Conservation (phyloP, 2,888 invertebrate species). For the Melinopterus prodromus region DNA sequence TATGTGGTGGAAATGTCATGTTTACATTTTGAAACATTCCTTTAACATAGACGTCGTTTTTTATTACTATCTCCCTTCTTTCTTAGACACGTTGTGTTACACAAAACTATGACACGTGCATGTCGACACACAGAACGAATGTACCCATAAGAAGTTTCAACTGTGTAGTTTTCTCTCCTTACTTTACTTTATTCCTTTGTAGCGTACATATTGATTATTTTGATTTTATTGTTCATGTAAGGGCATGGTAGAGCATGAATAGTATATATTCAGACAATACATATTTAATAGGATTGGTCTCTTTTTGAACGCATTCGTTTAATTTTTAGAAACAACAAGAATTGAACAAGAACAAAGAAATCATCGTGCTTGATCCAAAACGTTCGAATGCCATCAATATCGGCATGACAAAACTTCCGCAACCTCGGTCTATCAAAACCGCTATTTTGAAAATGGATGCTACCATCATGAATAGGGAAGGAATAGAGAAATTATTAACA, state of each 20-base stretch:
- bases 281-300: slow-evolving; percentile 24
- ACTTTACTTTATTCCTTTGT: slow-evolving; percentile 17
- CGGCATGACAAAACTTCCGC: slow-evolving; percentile 98
- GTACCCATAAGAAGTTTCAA: not conserved
- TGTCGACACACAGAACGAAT: not conserved
- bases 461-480: slow-evolving; percentile 96
- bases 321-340: slow-evolving; percentile 78
- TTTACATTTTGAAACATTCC: not conserved
- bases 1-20: not conserved
- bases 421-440: slow-evolving; percentile 97
- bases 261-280: slow-evolving; percentile 27
- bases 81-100: not conserved
- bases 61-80: not conserved
- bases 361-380: slow-evolving; percentile 95
- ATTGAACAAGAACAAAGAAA: slow-evolving; percentile 86
- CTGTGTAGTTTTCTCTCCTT: not conserved
- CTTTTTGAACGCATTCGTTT: not conserved
- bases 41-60: not conserved
- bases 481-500: slow-evolving; percentile 95
- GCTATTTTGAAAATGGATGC: slow-evolving; percentile 99
- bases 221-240: slow-evolving; percentile 6
- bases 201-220: not conserved
- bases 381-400: slow-evolving; percentile 99
- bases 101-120: not conserved
- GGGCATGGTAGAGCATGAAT: slow-evolving; percentile 33